phyloP scores from a whole-genome alignment of 2,113 vertebrate genomes.

The Etheostoma cragini region DNA sequence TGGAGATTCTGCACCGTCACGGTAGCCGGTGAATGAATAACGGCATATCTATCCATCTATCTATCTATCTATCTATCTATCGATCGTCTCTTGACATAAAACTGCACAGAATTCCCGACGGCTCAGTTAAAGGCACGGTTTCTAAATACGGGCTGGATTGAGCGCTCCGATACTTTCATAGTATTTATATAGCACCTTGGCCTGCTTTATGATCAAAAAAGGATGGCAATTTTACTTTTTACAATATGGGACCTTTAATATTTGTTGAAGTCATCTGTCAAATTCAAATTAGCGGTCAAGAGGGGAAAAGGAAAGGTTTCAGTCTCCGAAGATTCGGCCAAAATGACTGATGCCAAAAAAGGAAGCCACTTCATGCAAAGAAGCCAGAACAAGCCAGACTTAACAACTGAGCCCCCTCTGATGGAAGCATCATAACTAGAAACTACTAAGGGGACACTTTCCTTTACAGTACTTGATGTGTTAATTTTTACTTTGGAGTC shows the following conservation, averaged over 20 bases:
- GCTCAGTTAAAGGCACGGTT: no score
- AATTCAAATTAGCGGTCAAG: conserved; percentile 1
- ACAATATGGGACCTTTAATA: background rate
- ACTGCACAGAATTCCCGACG: no score
- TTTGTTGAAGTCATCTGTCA: conserved; percentile 40
- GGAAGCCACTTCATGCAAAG: conserved; percentile 79
- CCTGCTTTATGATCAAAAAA: no score
- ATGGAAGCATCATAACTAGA: conserved; percentile 50
- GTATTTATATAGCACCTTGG: no score
- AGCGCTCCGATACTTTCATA: no score
- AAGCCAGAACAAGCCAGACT: conserved; percentile 78
- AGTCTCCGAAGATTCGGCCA: conserved; percentile 17
- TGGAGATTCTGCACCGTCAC: no score
- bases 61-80: no score
- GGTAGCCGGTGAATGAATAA: no score
- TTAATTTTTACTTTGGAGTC: fast-evolving
- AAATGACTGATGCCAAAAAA: conserved; percentile 28
- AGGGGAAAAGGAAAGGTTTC: conserved; percentile 9
- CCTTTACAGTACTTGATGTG: conserved; percentile 50
- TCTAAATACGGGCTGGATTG: no score
- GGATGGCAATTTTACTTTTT: no score
- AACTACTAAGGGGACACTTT: conserved; percentile 63
- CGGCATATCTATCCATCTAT: no score
- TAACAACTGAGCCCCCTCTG: conserved; percentile 57
- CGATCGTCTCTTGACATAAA: no score